Base-by-base conservation (phyloP, 1,140 invertebrate genomes). In the Papilio polyxenes region DNA sequence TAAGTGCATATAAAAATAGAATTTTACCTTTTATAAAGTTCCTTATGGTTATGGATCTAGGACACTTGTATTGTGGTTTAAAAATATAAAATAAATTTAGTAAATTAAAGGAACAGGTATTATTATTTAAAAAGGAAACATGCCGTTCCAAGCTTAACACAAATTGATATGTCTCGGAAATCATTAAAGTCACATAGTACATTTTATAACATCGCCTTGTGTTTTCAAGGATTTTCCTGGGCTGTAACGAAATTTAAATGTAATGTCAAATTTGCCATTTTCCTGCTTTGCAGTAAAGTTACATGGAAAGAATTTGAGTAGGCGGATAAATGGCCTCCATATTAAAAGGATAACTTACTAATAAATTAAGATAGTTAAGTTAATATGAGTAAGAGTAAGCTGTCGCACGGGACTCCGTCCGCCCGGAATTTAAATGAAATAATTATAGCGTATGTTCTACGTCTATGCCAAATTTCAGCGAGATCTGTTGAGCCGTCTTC, bases 151-250 rank as follows among this genome's bases (percentile, higher is more conserved):
- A 5, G 4, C 17, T n/a, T 20, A 59, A 59, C 3, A n/a, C 20
- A 51, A 44, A 44, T 44, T 53, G 53, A n/a, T n/a, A 62, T 62
- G 59, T 23, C 44, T 75, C 74, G 17, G 74, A 49, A 75, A 49
- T 75, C 74, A 6, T 49, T 17, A 75, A 75, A 75, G 74, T 20
- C 74, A 51, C 17, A 17, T 37, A 13, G 75, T n/a, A 48, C 56
- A 77, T 77, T 77, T 77, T 56, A 77, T 77, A 53, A 20, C 75
- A 77, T 53, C 75, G 17, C 75, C 75, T 77, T 53, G 75, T 56
- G n/a, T 15, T 56, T 37, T 15, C 17, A 77, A 75, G 49, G 75
- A 56, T 77, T 77, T 77, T 77, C 75, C 75, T 77, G 49, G 5
- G 49, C 15, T 77, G 20, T 77, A 53, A 40, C 10, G 31, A 72